Base-by-base conservation (phyloP, 1,140 invertebrate genomes). In the Dysdera silvatica region DNA sequence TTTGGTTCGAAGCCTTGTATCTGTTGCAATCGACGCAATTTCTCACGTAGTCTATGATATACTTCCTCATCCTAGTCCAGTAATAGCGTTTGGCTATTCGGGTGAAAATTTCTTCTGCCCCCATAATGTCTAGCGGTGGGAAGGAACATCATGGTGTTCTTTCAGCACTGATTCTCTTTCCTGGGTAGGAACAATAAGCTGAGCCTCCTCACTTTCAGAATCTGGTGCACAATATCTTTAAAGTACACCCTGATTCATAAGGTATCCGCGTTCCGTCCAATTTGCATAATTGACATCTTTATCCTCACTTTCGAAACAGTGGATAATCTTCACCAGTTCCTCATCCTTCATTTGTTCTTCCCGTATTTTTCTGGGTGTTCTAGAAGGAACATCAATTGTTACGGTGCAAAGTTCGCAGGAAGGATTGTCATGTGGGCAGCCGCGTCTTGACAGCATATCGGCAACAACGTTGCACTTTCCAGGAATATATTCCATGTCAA, bases 81-180 rank as follows among this genome's bases (percentile, higher is more conserved):
- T 12, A 54, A 24, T 16, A 54, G 23, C 16, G 28, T 12, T n/a
- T 16, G 16, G 8, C 7, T n/a, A 56, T 56, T 6, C 35, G 54
- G 7, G 8, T 7, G 10, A 14, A 43, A 24, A 35, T 56, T 47
- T 26, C 28, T 12, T 24, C n/a, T n/a, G 6, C 8, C 20, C 14
- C 54, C 54, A 12, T 37, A 54, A 31, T 54, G 52, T 12, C 52
- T 28, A 54, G 16, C 16, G 12, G 29, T 54, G n/a, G n/a, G n/a
- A n/a, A 28, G 52, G 35, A 35, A 40, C 10, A 23, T 54, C 52
- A 23, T 54, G 52, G 28, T 16, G 12, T 12, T 37, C 7, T 8
- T n/a, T 8, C 16, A 54, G 32, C 8, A 54, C 24, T 37, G 28
- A 10, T 31, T 10, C 14, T 12, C 12, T 12, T 24, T 10, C 8